phyloP scores from a whole-genome alignment of 2,113 vertebrate genomes.

The Pristiophorus japonicus region DNA sequence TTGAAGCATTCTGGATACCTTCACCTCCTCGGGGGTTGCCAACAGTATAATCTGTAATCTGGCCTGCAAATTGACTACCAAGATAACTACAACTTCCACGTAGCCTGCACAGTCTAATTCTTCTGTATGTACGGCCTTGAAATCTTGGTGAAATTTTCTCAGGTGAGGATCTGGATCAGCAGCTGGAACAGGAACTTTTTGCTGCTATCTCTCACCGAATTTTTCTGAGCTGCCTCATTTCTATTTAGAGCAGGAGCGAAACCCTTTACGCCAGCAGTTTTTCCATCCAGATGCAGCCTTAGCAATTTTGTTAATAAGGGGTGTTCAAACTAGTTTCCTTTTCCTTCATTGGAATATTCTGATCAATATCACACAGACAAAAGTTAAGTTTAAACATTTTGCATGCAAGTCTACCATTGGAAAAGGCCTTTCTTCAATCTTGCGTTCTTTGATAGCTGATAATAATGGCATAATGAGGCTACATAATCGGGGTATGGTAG shows the following conservation, averaged over 20 bases:
- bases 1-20: no score
- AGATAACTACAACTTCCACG: no score
- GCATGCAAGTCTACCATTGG: not conserved
- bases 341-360: not conserved
- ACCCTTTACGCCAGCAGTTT: not conserved
- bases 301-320: not conserved
- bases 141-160: not conserved
- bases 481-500: no score
- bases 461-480: not conserved
- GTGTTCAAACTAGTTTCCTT: not conserved
- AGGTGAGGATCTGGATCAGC: not conserved
- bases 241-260: not conserved
- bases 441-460: not conserved
- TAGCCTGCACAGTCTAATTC: no score
- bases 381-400: not conserved
- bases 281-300: not conserved
- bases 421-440: not conserved
- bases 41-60: no score
- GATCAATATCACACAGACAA: not conserved
- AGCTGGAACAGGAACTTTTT: not conserved
- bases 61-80: no score
- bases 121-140: no score
- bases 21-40: no score
- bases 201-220: not conserved
- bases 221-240: not conserved